A percentile compares a stretch with the other conserved stretches of the same genome.
These are phyloP conservation scores for Xyrichtys novacula DNA, from an alignment of 2,797 vertebrate species.

Conservation along the genomic window DNA sequence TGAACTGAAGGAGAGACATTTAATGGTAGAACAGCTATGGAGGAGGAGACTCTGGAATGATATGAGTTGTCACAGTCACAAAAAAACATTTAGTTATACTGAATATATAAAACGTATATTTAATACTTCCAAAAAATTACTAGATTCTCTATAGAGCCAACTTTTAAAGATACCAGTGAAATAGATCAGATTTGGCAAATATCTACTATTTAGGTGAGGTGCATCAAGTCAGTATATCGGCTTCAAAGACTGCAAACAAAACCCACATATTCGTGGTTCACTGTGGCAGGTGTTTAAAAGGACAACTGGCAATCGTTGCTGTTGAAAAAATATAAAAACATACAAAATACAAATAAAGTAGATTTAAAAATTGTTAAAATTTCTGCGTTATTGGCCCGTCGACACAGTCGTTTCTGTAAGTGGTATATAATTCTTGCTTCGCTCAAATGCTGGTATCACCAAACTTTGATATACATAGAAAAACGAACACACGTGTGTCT, in stretches of 20 bases:
- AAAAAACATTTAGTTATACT: slow-evolving; percentile 77
- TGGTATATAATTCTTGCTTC: slow-evolving; percentile 49
- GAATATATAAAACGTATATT: slow-evolving; percentile 78
- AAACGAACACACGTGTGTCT: slow-evolving; percentile 58
- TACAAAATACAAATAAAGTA: slow-evolving; percentile 84
- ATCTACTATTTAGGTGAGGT: slow-evolving; percentile 54
- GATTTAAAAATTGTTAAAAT: slow-evolving; percentile 73
- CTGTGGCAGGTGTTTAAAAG: slow-evolving; percentile 63
- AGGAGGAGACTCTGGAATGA: slow-evolving; percentile 52
- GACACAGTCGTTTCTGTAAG: slow-evolving; percentile 41
- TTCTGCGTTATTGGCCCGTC: slow-evolving; percentile 66
- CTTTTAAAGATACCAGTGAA: slow-evolving; percentile 64
- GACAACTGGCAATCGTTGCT: slow-evolving; percentile 55
- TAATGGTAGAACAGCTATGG: slow-evolving; percentile 48
- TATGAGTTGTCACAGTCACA: slow-evolving; percentile 67
- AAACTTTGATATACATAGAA: slow-evolving; percentile 70
- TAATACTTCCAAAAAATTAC: slow-evolving; percentile 69
- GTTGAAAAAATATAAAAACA: slow-evolving; percentile 83
- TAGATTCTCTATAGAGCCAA: slow-evolving; percentile 52
- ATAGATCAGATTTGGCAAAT: slow-evolving; percentile 66
- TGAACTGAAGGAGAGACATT: slow-evolving; percentile 44
- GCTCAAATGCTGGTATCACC: slow-evolving; percentile 73
- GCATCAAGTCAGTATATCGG: slow-evolving; percentile 51
- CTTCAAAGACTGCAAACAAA: slow-evolving; percentile 53
- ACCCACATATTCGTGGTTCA: slow-evolving; percentile 45